Conservation (phyloP, 2,888 invertebrate species). For the Iselma pallidipennis region DNA sequence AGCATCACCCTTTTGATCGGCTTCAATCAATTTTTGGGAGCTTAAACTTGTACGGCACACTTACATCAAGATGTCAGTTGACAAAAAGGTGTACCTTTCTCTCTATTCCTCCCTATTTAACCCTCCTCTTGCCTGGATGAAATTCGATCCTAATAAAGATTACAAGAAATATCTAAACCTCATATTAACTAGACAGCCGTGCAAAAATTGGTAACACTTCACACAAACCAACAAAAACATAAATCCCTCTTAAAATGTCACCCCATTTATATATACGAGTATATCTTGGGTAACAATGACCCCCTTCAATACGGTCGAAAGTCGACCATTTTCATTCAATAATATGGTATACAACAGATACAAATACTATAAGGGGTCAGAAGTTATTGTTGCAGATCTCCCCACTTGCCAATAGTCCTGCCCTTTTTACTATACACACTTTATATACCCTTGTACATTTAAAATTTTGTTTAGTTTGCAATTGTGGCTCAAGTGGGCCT, state of each 20-base stretch:
- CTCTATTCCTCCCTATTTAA: too few relatives aligned
- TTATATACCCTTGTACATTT: constrained; percentile 49
- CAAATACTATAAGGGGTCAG: constrained; percentile 51
- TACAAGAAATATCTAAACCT: constrained; percentile 48
- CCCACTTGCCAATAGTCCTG: constrained; percentile 52
- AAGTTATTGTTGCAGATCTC: constrained; percentile 51
- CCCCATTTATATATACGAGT: constrained; percentile 33
- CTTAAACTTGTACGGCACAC: neutral
- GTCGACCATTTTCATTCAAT: constrained; percentile 51
- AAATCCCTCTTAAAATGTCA: constrained; percentile 39
- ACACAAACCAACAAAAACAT: constrained; percentile 32
- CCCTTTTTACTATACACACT: constrained; percentile 45
- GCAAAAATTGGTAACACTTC: constrained; percentile 51
- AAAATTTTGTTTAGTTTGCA: constrained; percentile 51
- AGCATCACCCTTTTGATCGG: neutral
- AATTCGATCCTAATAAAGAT: constrained; percentile 8
- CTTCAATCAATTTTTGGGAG: neutral
- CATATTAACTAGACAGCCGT: constrained; percentile 52
- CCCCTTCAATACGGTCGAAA: constrained; percentile 41
- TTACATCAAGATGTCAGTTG: neutral
- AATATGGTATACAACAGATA: neutral
- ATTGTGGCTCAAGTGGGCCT: constrained; percentile 44
- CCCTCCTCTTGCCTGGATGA: neutral
- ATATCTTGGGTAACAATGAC: constrained; percentile 29
- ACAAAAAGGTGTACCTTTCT: neutral